A percentile compares a stretch with the other conserved stretches of the same genome.
phyloP scores from a whole-genome alignment of 2,797 vertebrate species.

The Myotis findleyi region DNA sequence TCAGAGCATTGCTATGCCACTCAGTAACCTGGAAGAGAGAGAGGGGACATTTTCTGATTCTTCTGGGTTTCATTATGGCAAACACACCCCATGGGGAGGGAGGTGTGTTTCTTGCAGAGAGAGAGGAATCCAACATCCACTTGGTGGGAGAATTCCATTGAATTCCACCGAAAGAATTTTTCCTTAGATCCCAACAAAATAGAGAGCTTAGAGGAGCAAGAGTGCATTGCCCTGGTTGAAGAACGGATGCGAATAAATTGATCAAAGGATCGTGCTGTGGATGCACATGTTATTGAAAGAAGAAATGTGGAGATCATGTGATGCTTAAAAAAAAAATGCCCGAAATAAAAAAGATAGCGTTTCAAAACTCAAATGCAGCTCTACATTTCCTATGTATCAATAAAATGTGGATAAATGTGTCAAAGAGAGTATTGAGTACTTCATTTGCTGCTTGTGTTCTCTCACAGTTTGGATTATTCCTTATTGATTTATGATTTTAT shows the following conservation, averaged over 20 bases:
- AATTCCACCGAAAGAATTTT: constrained; percentile 2
- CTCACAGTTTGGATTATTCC: constrained; percentile 79
- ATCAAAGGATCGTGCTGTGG: constrained; percentile 54
- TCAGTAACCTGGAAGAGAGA: not conserved
- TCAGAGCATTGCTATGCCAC: not conserved
- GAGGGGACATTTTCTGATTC: not conserved
- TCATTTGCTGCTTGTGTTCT: constrained; percentile 79
- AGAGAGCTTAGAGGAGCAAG: constrained; percentile 49
- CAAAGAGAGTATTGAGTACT: constrained; percentile 62
- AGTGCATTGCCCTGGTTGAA: constrained; percentile 62
- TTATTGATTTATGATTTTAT: constrained; percentile 85
- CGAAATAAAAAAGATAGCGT: constrained; percentile 65
- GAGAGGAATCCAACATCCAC: not conserved
- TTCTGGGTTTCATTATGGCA: not conserved
- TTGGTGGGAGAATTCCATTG: not conserved
- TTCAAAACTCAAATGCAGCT: constrained; percentile 16
- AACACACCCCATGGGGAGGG: not conserved
- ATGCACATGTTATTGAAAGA: not conserved
- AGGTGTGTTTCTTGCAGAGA: not conserved
- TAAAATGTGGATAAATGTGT: constrained; percentile 72
- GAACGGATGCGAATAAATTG: constrained; percentile 69
- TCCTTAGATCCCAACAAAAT: constrained; percentile 36
- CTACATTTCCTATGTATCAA: constrained; percentile 60
- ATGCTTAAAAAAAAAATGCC: constrained; percentile 34
- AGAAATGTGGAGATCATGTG: not conserved